These are phyloP conservation scores for Spodoptera picta DNA, from an alignment of 2,888 invertebrate genomes.

Conservation along the genomic window DNA sequence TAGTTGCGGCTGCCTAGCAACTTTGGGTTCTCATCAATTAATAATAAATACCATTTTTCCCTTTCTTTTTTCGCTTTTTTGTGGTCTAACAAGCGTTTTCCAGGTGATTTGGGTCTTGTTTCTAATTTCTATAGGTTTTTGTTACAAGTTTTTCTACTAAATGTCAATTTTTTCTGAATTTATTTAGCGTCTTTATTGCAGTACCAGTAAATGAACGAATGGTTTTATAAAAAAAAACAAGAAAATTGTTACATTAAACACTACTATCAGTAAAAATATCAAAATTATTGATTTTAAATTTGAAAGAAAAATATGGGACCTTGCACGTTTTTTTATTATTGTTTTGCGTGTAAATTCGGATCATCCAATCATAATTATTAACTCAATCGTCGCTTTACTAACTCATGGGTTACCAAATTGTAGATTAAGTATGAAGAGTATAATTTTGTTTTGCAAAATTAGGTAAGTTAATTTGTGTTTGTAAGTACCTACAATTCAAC, in stretches of 20 bases:
- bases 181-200: constrained; percentile 1
- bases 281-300: background rate
- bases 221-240: background rate
- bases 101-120: constrained; percentile 24
- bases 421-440: constrained; percentile 8
- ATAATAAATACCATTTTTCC: constrained; percentile 20
- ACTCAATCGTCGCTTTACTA: constrained; percentile 41
- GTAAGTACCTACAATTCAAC: constrained; percentile 4
- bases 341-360: constrained; percentile 35
- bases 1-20: constrained; percentile 19
- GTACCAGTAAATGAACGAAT: background rate
- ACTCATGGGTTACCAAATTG: constrained; percentile 24
- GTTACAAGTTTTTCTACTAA: background rate
- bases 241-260: too few relatives aligned
- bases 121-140: constrained; percentile 1
- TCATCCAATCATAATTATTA: constrained; percentile 17
- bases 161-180: background rate
- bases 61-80: constrained; percentile 40
- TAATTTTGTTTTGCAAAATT: constrained; percentile 2
- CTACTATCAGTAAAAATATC: background rate
- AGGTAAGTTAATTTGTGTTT: constrained; percentile 24
- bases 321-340: constrained; percentile 25
- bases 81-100: constrained; percentile 31
- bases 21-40: constrained; percentile 37
- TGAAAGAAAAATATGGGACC: constrained; percentile 3